phyloP scores from a whole-genome alignment of 2,113 vertebrate species.

The Brienomyrus brachyistius region DNA sequence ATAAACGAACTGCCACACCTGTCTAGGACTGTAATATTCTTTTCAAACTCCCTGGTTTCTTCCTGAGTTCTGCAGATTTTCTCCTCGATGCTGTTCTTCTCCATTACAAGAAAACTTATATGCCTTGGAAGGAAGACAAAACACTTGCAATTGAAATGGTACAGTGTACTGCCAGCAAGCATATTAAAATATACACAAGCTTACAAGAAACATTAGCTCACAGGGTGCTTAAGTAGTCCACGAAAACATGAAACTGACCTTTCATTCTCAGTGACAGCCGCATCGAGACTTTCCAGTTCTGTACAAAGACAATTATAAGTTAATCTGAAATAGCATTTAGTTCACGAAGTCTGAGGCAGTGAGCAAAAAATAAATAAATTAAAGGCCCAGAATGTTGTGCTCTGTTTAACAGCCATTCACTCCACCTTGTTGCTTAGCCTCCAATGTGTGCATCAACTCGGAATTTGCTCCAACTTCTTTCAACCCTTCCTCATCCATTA shows the following conservation, averaged over 20 bases:
- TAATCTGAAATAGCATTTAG: not conserved
- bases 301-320: not conserved
- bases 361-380: not conserved
- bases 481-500: conserved; percentile 40
- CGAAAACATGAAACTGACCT: conserved; percentile 36
- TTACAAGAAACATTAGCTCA: not conserved
- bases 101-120: conserved; percentile 45
- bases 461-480: conserved; percentile 23
- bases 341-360: not conserved
- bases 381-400: not conserved
- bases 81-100: conserved; percentile 38
- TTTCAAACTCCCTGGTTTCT: conserved; percentile 47
- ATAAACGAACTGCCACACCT: conserved; percentile 36
- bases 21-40: conserved; percentile 31
- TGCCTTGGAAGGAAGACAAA: conserved; percentile 35
- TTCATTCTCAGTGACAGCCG: conserved; percentile 37
- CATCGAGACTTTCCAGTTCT: conserved; percentile 46
- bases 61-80: conserved; percentile 39
- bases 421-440: conserved; percentile 48
- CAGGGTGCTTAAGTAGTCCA: not conserved
- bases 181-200: not conserved
- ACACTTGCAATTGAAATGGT: not conserved
- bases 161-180: not conserved
- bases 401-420: not conserved
- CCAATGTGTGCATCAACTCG: conserved; percentile 36